Evolutionary conservation across 2,888 invertebrate genomes (phyloP).

Genomic region (Diplazon laetatorius): DNA sequence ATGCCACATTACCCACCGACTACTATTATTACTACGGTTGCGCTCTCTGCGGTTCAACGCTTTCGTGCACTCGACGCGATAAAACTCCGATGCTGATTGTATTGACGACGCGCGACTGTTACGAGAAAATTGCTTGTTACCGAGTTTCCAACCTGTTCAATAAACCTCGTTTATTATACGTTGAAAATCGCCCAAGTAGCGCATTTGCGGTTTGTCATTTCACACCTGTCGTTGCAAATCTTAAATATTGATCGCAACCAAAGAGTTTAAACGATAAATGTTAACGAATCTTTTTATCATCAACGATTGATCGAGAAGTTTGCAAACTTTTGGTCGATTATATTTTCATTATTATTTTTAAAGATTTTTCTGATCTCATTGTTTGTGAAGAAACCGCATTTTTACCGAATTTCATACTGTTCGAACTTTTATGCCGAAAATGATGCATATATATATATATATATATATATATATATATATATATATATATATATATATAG

Average conservation of each 20-base stretch:
- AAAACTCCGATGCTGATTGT: conserved; percentile 20
- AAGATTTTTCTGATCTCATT: background rate
- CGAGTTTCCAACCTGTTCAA: conserved; percentile 15
- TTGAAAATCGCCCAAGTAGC: conserved; percentile 31
- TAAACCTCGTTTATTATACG: conserved; percentile 34
- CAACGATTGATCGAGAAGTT: conserved; percentile 2
- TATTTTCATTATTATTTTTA: no score
- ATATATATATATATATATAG: background rate
- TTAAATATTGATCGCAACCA: conserved; percentile 22
- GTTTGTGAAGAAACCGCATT: no score
- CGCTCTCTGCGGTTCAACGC: conserved; percentile 24
- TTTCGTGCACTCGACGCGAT: conserved; percentile 6
- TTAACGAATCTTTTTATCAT: conserved; percentile 10
- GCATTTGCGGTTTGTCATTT: conserved; percentile 6
- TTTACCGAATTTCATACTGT: background rate
- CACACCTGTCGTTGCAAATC: conserved; percentile 19
- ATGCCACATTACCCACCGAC: conserved; percentile 1
- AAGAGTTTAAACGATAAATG: conserved; percentile 15
- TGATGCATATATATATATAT: background rate
- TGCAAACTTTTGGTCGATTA: background rate
- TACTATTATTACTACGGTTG: background rate
- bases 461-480: background rate
- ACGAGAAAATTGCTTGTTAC: conserved; percentile 29
- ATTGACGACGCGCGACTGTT: conserved; percentile 16
- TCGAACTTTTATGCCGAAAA: background rate